Base-by-base conservation (phyloP, 2,797 vertebrate species). In the Meriones psammophilus region DNA sequence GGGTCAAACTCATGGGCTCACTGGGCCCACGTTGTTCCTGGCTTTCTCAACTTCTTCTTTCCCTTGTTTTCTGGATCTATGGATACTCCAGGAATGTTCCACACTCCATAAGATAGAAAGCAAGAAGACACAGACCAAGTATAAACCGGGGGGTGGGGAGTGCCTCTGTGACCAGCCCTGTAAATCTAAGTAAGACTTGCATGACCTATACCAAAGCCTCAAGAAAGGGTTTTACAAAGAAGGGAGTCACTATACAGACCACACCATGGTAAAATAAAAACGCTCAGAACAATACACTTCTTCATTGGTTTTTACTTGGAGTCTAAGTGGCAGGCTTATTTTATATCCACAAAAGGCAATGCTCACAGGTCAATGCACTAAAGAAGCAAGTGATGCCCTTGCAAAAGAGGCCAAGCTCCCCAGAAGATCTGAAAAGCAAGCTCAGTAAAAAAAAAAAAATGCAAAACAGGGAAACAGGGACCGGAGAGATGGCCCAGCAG, bases 251-350 rank as follows among this genome's bases (percentile, higher is more conserved):
- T 68, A 28, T n/a, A 28, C 28, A 73, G 36, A 81, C 9, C 54
- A 12, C 20, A 66, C 62, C 36, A 39, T 66, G 36, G 79, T 89
- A 78, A 86, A 94, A 84, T 89, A 78, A 86, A 94, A 24, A 42
- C 28, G 88, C 54, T 91, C 68, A 62, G 17, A 4, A 30, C 68
- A 93, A 84, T 14, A 78, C 12, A 28, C 68, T 68, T 73, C 80
- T 58, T 30, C 60, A 60, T 58, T 91, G 68, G 14, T 64, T 89
- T 26, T 74, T 81, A 91, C 50, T 42, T 84, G 69, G 28, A 78
- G 86, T 86, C 68, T 64, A 46, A 92, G 76, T 5, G 22, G 66
- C 2, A 73, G 54, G 56, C 79, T 9, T 94, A 28, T 69, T 92
- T 92, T 83, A 69, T 1, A 26, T 24, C n/a, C 10, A 33, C 36